phyloP scores from a whole-genome alignment of 2,113 vertebrate species.

The Plestiodon gilberti region DNA sequence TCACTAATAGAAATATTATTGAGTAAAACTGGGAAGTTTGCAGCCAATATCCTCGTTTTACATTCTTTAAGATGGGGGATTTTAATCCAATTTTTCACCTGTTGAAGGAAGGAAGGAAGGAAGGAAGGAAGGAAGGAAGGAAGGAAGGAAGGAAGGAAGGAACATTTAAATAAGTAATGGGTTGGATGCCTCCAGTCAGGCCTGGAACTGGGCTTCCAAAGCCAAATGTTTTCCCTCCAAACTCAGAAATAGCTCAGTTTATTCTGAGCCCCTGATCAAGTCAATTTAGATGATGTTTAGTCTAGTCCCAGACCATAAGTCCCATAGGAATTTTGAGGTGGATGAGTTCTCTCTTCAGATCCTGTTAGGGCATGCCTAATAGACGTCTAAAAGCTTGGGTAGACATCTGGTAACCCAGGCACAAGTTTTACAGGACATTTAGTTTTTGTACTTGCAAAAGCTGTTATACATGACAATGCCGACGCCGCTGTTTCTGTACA shows the following conservation, averaged over 20 bases:
- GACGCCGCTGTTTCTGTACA: too few species aligned
- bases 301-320: too few species aligned
- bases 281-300: too few species aligned
- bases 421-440: too few species aligned
- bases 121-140: neutral
- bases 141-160: too few species aligned
- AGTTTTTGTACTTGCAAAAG: too few species aligned
- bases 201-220: neutral
- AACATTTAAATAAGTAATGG: neutral
- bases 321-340: too few species aligned
- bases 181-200: neutral
- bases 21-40: slow-evolving; percentile 63
- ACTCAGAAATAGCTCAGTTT: neutral
- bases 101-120: neutral
- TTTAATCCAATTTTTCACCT: neutral
- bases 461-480: too few species aligned
- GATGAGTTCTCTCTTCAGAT: too few species aligned
- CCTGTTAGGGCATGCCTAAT: too few species aligned
- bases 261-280: neutral
- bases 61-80: slow-evolving; percentile 62
- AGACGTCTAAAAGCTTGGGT: too few species aligned
- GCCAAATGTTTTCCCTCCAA: neutral
- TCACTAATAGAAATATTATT: slow-evolving; percentile 65
- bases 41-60: slow-evolving; percentile 67
- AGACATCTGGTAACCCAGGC: too few species aligned